A percentile compares a stretch with the other conserved stretches of the same genome.
Evolutionary conservation across 2,113 vertebrate species (phyloP).

Genomic region (Paracanthobrama guichenoti): DNA sequence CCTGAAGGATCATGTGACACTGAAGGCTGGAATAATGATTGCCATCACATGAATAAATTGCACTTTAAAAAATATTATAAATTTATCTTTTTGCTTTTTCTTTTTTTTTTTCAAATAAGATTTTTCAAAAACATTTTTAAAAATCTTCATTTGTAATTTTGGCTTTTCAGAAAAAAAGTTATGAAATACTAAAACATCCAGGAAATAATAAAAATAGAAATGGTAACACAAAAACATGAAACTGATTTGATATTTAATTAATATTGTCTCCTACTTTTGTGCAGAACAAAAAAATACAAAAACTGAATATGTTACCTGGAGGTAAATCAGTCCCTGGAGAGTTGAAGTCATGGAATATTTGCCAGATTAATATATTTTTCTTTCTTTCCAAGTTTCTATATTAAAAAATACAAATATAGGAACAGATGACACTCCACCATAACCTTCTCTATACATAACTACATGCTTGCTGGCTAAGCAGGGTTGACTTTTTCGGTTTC

Average conservation of each 20-base stretch:
- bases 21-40: background rate
- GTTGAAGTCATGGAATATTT: background rate
- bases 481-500: constrained; percentile 49
- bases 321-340: background rate
- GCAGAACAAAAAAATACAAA: background rate
- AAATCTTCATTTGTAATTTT: too few relatives aligned
- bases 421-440: background rate
- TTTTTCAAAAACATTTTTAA: too few relatives aligned
- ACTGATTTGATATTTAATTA: background rate
- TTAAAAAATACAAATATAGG: background rate
- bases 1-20: background rate
- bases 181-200: background rate
- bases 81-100: too few relatives aligned
- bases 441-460: background rate
- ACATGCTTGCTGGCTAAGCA: constrained; percentile 34
- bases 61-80: background rate
- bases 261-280: background rate
- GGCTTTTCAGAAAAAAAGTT: background rate
- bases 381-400: background rate
- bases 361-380: background rate
- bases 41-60: background rate
- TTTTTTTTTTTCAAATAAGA: too few relatives aligned
- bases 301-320: constrained; percentile 41
- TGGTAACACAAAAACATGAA: background rate
- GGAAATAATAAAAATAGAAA: background rate